phyloP scores from a whole-genome alignment of 2,113 vertebrate species.

The Microcebus lehilahytsara region DNA sequence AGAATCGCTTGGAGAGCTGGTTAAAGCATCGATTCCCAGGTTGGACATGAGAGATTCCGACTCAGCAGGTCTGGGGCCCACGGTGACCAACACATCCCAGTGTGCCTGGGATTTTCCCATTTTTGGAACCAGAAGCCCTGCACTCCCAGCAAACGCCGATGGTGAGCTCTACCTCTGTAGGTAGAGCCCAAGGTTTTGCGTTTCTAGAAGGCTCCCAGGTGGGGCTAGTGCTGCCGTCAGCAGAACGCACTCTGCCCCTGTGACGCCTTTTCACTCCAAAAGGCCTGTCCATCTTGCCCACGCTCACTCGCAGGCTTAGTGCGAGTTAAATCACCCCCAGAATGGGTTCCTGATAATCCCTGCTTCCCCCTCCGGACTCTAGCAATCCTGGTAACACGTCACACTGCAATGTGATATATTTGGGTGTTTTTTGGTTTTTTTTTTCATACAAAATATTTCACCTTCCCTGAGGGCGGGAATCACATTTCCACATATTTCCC shows the following conservation, averaged over 20 bases:
- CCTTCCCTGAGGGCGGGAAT: background rate
- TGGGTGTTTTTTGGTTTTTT: background rate
- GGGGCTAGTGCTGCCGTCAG: fast-evolving
- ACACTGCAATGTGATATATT: background rate
- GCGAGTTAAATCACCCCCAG: background rate
- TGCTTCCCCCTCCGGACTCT: too few relatives aligned
- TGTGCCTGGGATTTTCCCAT: background rate
- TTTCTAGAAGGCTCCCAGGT: background rate
- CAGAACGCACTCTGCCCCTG: background rate
- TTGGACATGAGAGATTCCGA: background rate
- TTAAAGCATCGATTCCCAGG: background rate
- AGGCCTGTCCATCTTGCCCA: background rate
- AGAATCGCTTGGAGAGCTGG: background rate
- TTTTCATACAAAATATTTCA: background rate
- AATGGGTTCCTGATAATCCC: background rate
- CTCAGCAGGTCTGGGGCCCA: background rate
- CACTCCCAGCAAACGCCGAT: background rate
- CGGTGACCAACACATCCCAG: background rate
- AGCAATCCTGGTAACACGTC: background rate
- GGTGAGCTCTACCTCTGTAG: too few relatives aligned
- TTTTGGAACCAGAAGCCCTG: background rate
- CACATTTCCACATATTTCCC: background rate
- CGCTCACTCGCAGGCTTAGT: background rate
- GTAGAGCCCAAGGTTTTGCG: background rate
- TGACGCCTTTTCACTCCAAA: fast-evolving